Base-by-base conservation (phyloP, 2,113 vertebrate genomes). In the Illadopsis cleaveri region DNA sequence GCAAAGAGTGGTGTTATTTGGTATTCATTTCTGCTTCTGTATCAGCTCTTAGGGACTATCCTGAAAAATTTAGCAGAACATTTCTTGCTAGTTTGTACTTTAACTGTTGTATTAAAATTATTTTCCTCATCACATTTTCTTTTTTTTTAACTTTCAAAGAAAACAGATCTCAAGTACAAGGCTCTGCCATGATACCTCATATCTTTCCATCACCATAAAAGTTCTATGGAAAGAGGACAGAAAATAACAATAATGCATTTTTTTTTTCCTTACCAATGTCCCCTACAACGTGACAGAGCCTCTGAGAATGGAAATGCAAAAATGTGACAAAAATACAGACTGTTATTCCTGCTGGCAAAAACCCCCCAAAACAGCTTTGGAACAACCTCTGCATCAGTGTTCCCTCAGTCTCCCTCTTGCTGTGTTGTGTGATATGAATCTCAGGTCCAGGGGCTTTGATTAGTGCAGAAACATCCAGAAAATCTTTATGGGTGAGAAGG, bases 311-410 rank as follows among this genome's bases (percentile, higher is more conserved):
- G 35, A 58, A 86, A 78, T 70, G 70, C 13, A 60, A 73, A 86
- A 86, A 96, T 78, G 28, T 83, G 86, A 77, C 68, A 92, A 77
- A 93, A 95, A 70, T 62, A 58, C 38, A 66, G 91, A 62, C n/a
- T 38, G 28, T 33, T 88, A 73, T 81, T n/a, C 27, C 42, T 82
- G 17, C 38, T 89, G 53, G 40, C 1, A 4, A 84, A 70, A 61
- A 19, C 57, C 35, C 22, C 33, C 57, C 9, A 15, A 57, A 81
- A 61, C 33, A 65, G 89, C 28, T 40, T 68, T 84, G 65, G 56
- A 93, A 82, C 40, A 89, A 68, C n/a, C 80, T 57, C 48, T 69
- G 61, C 61, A 71, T 27, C 37, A 58, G 27, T 31, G 37, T 40
- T 93, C 37, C 79, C 64, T 57, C 65, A 75, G 73, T 37, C 21